Conservation (phyloP, 53 echinoderm and acorn worm genomes). For the Stichopus horrens region DNA sequence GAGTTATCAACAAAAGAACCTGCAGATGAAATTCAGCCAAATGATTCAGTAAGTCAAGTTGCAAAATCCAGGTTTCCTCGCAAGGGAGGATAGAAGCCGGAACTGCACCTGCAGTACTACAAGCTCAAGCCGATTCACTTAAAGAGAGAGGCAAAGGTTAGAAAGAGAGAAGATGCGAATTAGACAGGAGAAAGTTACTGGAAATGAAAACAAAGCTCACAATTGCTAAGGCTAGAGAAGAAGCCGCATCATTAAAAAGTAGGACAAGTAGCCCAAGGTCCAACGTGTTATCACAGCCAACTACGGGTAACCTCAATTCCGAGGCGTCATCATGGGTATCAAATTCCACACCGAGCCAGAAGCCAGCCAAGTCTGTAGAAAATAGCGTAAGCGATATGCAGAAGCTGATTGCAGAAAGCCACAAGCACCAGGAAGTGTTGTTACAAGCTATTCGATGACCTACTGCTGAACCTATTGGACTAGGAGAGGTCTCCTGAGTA, state of each 20-base stretch:
- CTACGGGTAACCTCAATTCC: too few relatives aligned
- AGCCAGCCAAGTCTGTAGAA: too few relatives aligned
- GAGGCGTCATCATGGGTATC: too few relatives aligned
- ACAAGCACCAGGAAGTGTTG: background rate
- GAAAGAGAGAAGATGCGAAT: slow-evolving; percentile 46
- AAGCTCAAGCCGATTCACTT: slow-evolving; percentile 36
- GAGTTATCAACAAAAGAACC: background rate
- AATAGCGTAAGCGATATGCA: too few relatives aligned
- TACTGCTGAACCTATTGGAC: slow-evolving; percentile 23
- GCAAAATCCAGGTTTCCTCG: background rate
- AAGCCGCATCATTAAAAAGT: background rate
- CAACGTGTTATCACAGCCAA: too few relatives aligned
- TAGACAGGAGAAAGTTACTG: slow-evolving; percentile 36
- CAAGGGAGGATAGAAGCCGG: background rate
- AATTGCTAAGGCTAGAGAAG: slow-evolving; percentile 47
- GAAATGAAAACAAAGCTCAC: slow-evolving; percentile 30
- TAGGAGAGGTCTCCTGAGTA: slow-evolving; percentile 43
- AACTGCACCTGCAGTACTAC: background rate
- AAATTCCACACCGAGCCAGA: too few relatives aligned
- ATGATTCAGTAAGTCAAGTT: background rate
- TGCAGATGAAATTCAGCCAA: background rate
- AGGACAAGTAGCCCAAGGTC: too few relatives aligned
- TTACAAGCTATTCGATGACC: slow-evolving; percentile 16
- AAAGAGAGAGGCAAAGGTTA: slow-evolving; percentile 23
- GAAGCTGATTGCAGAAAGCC: background rate